Evolutionary conservation across 2,888 invertebrate genomes (phyloP), one percentile per base, ranked within the genome.

Genomic region (Blomia tropicalis): DNA sequence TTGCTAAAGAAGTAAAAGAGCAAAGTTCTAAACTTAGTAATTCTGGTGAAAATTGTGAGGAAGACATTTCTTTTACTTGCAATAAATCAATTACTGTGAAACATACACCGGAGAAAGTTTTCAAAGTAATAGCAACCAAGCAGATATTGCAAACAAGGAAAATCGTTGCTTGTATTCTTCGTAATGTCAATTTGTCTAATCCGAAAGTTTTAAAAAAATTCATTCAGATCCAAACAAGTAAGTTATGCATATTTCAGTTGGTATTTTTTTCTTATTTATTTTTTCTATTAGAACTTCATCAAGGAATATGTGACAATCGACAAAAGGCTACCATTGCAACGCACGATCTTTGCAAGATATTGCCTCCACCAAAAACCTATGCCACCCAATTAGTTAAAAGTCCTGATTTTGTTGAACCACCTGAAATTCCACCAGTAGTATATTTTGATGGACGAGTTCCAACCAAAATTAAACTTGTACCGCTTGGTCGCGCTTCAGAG

Each of bases 261-360:
- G 23, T 43, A 30, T 43, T 27, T 22, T 30, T 54, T 51, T 36
- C 76, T 76, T 69, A 73, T 73, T 56, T 23, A 23, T 25, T 43
- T 43, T 36, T 27, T 36, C 63, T 30, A 17, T 56, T n/a, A 62
- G 62, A 67, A 60, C 63, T 85, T 30, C 84, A 84, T 69, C 84
- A 84, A 66, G 79, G 80, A 0, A 75, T 85, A 11, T 88, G 88
- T 72, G 82, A 83, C 60, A 86, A 85, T 71, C 77, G 88, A 68
- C 83, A 83, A 69, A 75, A 78, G 0, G 84, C 86, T 0, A 87
- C 87, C 0, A 83, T 88, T 64, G 88, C 87, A 2, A 88, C 87
- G 0, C 89, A 89, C 73, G 87, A 88, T 72, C 74, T 84, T 66
- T 76, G 75, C 43, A 80, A 81, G 69, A 75, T 87, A 65, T 74